phyloP scores from a whole-genome alignment of 2,797 vertebrate genomes.

The Tadarida brasiliensis region DNA sequence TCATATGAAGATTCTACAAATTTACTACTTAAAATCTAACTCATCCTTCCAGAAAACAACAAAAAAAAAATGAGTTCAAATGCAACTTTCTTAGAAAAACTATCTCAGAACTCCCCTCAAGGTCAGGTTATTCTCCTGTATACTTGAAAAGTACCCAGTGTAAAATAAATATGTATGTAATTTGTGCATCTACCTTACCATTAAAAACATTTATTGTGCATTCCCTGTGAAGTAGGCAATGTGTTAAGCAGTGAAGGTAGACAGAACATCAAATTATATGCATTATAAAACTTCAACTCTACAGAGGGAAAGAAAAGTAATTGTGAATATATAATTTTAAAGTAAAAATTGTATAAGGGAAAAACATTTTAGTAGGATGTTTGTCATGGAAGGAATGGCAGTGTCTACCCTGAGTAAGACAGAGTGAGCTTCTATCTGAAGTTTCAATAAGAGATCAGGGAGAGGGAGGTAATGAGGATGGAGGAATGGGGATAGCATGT shows the following conservation, averaged over 20 bases:
- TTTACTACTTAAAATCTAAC: background rate
- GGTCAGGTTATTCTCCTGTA: background rate
- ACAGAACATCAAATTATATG: fast-evolving
- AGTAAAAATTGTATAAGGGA: background rate
- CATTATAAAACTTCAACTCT: background rate
- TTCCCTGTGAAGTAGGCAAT: background rate
- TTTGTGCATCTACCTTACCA: background rate
- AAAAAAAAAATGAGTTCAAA: background rate
- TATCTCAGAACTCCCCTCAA: background rate
- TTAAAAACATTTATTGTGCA: background rate
- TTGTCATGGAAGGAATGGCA: background rate
- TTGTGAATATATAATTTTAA: background rate
- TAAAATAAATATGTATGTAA: background rate
- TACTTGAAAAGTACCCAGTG: background rate
- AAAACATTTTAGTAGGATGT: background rate
- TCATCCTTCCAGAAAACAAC: background rate
- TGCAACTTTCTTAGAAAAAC: background rate
- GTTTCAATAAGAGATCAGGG: background rate
- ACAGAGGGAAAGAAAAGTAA: background rate
- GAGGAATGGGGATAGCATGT: fast-evolving
- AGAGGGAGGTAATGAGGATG: background rate
- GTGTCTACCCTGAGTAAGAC: background rate
- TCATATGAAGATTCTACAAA: background rate
- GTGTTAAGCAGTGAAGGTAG: background rate
- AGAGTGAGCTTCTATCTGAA: background rate